A percentile compares a stretch with the other conserved stretches of the same genome.
These are phyloP conservation scores for Spheniscus mendiculus DNA, from an alignment of 2,113 vertebrate genomes.

Conservation along the genomic window DNA sequence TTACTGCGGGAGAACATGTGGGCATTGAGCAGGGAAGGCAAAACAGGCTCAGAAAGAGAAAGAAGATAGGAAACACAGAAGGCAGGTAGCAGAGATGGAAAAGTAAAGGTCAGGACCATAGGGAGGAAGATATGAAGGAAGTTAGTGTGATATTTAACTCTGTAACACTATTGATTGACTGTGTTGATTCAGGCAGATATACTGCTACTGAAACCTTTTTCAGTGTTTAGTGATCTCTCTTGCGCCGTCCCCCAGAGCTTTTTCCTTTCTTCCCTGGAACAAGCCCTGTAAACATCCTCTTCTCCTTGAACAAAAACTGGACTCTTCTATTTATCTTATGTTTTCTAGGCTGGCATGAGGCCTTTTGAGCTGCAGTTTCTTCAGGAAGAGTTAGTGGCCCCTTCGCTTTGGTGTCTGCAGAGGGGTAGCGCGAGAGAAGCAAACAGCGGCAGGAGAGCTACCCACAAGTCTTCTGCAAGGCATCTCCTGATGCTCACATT, in stretches of 20 bases:
- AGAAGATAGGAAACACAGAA: neutral
- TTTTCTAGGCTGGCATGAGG: neutral
- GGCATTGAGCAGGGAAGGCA: neutral
- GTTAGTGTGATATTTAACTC: constrained; percentile 5
- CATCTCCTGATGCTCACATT: accelerated
- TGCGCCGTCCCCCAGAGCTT: neutral
- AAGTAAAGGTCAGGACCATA: neutral
- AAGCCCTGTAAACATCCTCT: neutral
- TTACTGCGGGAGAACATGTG: neutral
- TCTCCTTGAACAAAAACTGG: neutral
- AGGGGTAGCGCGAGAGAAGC: neutral
- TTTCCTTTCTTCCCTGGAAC: neutral
- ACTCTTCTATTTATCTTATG: neutral
- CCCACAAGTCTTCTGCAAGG: neutral
- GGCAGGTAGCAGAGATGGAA: neutral
- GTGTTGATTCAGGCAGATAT: neutral
- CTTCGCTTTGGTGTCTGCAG: neutral
- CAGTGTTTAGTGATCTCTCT: neutral
- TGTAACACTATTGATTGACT: neutral
- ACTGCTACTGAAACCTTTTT: neutral
- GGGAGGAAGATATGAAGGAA: neutral
- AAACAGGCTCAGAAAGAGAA: neutral
- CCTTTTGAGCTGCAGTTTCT: neutral
- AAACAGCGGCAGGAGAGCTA: neutral
- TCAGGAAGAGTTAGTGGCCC: neutral